Conservation (phyloP, 1,140 invertebrate species). For the Drosophila persimilis region DNA sequence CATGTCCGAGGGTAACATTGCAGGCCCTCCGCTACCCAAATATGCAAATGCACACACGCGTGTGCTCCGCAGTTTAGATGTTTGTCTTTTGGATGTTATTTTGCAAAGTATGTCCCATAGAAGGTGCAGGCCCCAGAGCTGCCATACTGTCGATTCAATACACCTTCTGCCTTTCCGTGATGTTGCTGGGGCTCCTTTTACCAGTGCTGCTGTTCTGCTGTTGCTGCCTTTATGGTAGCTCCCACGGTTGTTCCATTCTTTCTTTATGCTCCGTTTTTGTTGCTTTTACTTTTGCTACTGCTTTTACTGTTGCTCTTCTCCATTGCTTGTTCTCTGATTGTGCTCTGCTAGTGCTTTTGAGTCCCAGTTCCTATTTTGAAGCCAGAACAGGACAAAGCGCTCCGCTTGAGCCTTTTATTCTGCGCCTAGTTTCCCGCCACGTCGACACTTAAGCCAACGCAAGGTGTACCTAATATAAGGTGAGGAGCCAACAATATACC, state of each 20-base stretch:
- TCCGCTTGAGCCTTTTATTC: constrained; percentile 43
- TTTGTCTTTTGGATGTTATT: constrained; percentile 6
- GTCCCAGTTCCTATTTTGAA: constrained; percentile 2
- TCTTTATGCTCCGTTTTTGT: background rate
- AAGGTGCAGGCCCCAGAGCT: too few relatives aligned
- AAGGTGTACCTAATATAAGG: too few relatives aligned
- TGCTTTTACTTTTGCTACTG: constrained; percentile 7
- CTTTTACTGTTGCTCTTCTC: constrained; percentile 9
- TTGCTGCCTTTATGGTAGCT: background rate
- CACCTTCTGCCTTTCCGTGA: too few relatives aligned
- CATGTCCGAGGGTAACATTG: background rate
- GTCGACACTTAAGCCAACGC: constrained; percentile 32
- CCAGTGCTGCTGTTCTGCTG: background rate
- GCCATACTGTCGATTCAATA: too few relatives aligned
- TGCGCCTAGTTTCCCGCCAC: constrained; percentile 16
- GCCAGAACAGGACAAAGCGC: constrained; percentile 10
- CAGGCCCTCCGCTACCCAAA: background rate
- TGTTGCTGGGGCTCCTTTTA: too few relatives aligned
- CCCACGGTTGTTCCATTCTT: background rate
- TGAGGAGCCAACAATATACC: too few relatives aligned
- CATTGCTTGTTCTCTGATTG: constrained; percentile 9
- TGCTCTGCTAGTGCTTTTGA: background rate
- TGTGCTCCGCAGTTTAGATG: constrained; percentile 32
- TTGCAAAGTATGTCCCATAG: too few relatives aligned
- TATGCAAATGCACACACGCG: too few relatives aligned